Conservation (phyloP, 2,113 vertebrate genomes). For the Anolis carolinensis region DNA sequence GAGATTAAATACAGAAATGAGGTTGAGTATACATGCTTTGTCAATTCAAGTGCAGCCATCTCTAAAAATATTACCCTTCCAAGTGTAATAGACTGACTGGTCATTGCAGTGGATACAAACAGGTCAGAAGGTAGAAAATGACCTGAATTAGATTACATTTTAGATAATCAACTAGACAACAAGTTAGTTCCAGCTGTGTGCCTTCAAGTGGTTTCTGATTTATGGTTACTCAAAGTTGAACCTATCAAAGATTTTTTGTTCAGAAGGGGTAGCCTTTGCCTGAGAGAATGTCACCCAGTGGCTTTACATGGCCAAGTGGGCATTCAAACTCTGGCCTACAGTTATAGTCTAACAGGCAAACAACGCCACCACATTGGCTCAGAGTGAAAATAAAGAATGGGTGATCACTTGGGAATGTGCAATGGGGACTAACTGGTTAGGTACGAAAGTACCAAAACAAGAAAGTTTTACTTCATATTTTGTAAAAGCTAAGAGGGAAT, state of each 20-base stretch:
- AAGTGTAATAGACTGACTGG: background rate
- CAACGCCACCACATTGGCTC: no score
- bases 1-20: background rate
- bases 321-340: no score
- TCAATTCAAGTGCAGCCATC: background rate
- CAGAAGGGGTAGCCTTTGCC: no score
- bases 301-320: no score
- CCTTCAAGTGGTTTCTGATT: no score
- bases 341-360: no score
- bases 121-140: background rate
- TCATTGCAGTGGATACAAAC: background rate
- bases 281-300: no score
- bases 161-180: background rate
- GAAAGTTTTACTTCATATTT: background rate
- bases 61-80: background rate
- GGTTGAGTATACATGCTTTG: no score
- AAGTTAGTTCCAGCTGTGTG: background rate
- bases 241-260: no score
- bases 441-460: slow-evolving; percentile 3
- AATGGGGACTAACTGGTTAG: background rate
- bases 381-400: background rate
- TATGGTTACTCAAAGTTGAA: no score
- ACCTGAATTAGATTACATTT: background rate
- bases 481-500: background rate
- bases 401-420: background rate